phyloP scores from a whole-genome alignment of 2,797 vertebrate genomes.

The Serranus cabrilla region DNA sequence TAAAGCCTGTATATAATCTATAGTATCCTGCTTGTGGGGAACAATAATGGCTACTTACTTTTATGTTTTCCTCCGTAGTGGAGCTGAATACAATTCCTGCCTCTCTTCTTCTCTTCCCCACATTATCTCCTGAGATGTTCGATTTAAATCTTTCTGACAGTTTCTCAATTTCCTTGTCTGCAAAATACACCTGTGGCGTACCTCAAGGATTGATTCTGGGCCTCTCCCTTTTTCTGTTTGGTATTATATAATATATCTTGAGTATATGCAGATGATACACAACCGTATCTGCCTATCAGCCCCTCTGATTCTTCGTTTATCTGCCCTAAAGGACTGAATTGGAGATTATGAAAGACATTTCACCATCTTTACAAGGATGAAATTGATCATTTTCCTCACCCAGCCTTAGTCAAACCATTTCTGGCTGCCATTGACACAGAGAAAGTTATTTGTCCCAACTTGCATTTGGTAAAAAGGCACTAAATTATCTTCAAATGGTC shows the following conservation, averaged over 20 bases:
- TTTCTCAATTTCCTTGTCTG: neutral
- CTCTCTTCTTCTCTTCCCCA: neutral
- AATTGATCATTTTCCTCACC: neutral
- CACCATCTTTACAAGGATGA: neutral
- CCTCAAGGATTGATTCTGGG: constrained; percentile 9
- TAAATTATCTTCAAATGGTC: neutral
- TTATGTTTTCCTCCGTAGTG: neutral
- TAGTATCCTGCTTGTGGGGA: neutral
- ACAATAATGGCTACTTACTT: constrained; percentile 3
- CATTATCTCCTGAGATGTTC: neutral
- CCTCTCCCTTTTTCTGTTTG: neutral
- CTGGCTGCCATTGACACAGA: neutral
- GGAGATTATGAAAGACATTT: neutral
- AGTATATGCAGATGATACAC: constrained; percentile 5
- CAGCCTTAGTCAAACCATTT: neutral
- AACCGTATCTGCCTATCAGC: neutral
- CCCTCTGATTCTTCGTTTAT: neutral
- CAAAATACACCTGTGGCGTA: neutral
- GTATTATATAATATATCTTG: neutral
- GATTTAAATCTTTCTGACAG: neutral
- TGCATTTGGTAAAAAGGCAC: neutral
- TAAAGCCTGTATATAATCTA: neutral
- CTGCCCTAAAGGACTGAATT: neutral
- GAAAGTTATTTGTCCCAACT: neutral
- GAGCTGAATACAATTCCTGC: neutral